These are phyloP conservation scores for Heliconius ethilla DNA, from an alignment of 2,888 invertebrate species.

Conservation along the genomic window DNA sequence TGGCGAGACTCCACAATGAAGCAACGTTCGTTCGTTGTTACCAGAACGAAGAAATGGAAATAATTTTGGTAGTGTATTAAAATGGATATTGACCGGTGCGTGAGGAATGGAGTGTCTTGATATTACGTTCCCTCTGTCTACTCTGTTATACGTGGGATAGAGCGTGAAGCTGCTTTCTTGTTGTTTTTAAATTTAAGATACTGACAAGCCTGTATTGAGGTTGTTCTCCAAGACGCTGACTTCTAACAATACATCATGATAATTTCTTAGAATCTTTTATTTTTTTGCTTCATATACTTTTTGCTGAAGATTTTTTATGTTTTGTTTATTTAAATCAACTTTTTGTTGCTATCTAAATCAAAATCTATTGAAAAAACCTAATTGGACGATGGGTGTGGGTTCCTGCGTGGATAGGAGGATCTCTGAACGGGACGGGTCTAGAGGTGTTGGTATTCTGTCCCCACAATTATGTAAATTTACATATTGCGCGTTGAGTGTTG, in stretches of 20 bases:
- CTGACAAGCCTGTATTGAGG: not conserved
- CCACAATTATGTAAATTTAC: no score
- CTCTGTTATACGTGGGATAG: not conserved
- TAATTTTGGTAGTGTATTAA: no score
- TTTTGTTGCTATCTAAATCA: conserved; percentile 26
- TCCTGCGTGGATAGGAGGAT: no score
- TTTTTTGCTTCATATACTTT: conserved; percentile 26
- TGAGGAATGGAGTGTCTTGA: no score
- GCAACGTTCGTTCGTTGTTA: not conserved
- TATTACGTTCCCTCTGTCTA: no score
- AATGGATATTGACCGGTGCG: no score
- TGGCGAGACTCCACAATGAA: no score
- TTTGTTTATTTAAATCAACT: conserved; percentile 29
- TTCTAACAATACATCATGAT: conserved; percentile 27
- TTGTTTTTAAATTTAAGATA: not conserved
- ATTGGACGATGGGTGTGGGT: not conserved
- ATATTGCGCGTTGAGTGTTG: not conserved
- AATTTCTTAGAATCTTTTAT: conserved; percentile 29
- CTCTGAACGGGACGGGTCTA: not conserved
- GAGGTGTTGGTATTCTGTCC: no score
- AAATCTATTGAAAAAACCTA: conserved; percentile 3
- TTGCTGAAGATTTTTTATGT: conserved; percentile 12
- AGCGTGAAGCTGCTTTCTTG: not conserved
- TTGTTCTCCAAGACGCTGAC: conserved; percentile 7
- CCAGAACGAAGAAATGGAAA: not conserved